Evolutionary conservation across 2,797 vertebrate genomes (phyloP), one percentile per base, ranked within the genome.

Genomic region (Darevskia nairensis): DNA sequence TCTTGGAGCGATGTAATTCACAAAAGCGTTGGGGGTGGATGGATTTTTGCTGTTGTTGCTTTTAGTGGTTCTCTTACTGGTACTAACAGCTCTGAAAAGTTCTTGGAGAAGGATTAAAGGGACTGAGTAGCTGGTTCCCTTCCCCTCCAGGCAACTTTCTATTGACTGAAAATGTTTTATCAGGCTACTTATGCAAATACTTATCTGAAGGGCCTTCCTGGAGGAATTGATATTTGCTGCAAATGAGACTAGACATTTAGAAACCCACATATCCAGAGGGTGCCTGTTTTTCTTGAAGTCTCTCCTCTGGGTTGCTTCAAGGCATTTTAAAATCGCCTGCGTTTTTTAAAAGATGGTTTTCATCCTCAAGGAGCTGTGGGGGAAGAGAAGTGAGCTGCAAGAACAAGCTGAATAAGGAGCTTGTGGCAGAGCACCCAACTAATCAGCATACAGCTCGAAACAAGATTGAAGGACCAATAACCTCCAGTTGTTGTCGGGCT

Each of bases 121-220:
- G 3, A 79, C 19, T 74, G 17, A 0, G 0, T 7, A 50, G n/a
- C 35, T 4, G 23, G 2, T 76, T 84, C 8, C 74, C 21, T 11
- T 10, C 78, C 78, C 79, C 35, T 7, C 41, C 55, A 39, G 35
- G 78, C 50, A 80, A 55, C 9, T 80, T n/a, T 32, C n/a, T 80
- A 32, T 50, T 55, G 61, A 64, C 21, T 64, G 61, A 64, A 64
- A 19, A 64, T 64, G 61, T 23, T 64, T 64, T 86, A 82, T 61
- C 39, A 39, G 77, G 83, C 44, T 66, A 74, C 29, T 86, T 78
- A 46, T 66, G 74, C 29, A 87, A 86, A 90, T 80, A 86, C 0
- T 1, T 5, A 64, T 29, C 10, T 68, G 86, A 8, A 23, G 8
- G 81, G 7, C 2, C 69, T 91, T 82, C 88, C 4, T 82, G 32